Conservation (phyloP, 2,888 invertebrate species). For the Elysia crispata region DNA sequence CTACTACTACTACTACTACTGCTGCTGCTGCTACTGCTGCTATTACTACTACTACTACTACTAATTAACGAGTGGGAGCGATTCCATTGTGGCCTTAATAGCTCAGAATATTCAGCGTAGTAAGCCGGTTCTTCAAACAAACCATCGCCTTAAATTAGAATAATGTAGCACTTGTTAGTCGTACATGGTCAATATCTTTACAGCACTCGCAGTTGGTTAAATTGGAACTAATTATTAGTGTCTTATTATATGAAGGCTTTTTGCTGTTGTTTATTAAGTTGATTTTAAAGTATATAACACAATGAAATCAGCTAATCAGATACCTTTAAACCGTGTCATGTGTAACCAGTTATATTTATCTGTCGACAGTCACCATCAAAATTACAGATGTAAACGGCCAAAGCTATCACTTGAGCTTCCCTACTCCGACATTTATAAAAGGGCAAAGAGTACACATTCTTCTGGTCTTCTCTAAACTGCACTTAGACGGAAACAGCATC, state of each 20-base stretch:
- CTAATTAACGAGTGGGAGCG: too few species aligned
- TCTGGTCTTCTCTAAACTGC: slow-evolving; percentile 63
- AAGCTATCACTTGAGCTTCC: slow-evolving; percentile 62
- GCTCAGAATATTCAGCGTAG: too few species aligned
- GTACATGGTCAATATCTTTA: too few species aligned
- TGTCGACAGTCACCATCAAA: slow-evolving; percentile 60
- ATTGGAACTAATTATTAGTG: not conserved
- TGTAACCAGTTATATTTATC: slow-evolving; percentile 11
- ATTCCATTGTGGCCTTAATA: too few species aligned
- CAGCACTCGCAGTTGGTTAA: too few species aligned
- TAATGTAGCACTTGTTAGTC: too few species aligned
- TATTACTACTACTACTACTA: too few species aligned
- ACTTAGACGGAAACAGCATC: slow-evolving; percentile 59
- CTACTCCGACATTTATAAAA: slow-evolving; percentile 55
- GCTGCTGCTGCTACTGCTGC: too few species aligned
- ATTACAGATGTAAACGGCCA: slow-evolving; percentile 60
- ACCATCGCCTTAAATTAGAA: too few species aligned
- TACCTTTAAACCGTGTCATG: not conserved
- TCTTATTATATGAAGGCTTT: not conserved
- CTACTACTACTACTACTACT: too few species aligned
- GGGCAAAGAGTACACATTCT: slow-evolving; percentile 57
- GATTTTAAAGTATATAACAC: not conserved
- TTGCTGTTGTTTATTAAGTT: not conserved
- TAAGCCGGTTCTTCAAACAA: too few species aligned
- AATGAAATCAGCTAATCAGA: not conserved